phyloP scores from a whole-genome alignment of 2,113 vertebrate genomes.

The Arvicanthis niloticus region DNA sequence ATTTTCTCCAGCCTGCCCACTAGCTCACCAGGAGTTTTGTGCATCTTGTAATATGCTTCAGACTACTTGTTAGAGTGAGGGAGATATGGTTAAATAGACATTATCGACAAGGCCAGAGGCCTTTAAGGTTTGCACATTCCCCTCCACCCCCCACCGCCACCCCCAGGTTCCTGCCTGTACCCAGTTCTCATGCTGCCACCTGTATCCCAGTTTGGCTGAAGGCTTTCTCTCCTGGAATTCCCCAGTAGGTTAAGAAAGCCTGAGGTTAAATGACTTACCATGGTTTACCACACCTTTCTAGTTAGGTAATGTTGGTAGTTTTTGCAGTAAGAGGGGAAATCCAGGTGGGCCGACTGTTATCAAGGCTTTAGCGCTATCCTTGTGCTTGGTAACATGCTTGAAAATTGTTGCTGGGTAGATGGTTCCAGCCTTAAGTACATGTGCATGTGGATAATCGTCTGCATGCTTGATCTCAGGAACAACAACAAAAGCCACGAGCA shows the following conservation, averaged over 20 bases:
- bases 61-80: neutral
- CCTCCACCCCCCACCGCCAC: no score
- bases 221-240: constrained; percentile 58
- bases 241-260: constrained; percentile 25
- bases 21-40: neutral
- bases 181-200: neutral
- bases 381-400: neutral
- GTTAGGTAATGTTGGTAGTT: constrained; percentile 64
- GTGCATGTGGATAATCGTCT: neutral
- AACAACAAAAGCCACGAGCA: neutral
- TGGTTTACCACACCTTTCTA: constrained; percentile 28
- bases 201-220: neutral
- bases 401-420: neutral
- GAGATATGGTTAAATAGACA: neutral
- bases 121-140: neutral
- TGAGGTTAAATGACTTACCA: constrained; percentile 36
- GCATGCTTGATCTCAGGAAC: neutral
- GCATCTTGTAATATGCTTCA: neutral
- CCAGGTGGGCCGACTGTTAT: neutral
- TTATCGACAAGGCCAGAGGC: no score
- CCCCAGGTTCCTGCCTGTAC: neutral
- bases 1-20: constrained; percentile 1
- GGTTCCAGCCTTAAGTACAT: neutral
- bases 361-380: neutral
- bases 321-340: constrained; percentile 16